Evolutionary conservation across 2,797 vertebrate genomes (phyloP).

Genomic region (Sciaenops ocellatus): DNA sequence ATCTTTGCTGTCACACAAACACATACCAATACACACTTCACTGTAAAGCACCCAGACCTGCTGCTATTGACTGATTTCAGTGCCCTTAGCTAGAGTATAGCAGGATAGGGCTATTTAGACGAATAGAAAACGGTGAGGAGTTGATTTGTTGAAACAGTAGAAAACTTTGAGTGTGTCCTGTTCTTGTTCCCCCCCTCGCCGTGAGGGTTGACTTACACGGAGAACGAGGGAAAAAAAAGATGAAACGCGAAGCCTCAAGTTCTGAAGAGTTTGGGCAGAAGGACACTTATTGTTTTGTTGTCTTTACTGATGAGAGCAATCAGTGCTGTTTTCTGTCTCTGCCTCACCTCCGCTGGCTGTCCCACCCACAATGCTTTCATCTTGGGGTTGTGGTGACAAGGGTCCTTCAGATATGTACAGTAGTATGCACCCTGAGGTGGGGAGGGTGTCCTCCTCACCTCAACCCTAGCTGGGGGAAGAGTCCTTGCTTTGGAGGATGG

Average conservation of each 20-base stretch:
- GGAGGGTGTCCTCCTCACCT: constrained; percentile 86
- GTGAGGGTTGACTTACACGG: background rate
- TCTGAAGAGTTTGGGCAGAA: constrained; percentile 71
- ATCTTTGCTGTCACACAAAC: constrained; percentile 59
- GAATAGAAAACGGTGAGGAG: constrained; percentile 57
- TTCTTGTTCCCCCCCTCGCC: background rate
- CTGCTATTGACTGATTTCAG: constrained; percentile 80
- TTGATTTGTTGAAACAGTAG: constrained; percentile 61
- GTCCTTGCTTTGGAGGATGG: constrained; percentile 81
- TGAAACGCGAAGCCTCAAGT: constrained; percentile 58
- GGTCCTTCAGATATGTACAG: constrained; percentile 81
- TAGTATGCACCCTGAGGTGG: constrained; percentile 86
- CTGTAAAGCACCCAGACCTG: constrained; percentile 78
- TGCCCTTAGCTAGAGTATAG: constrained; percentile 74
- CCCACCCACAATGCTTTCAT: constrained; percentile 76
- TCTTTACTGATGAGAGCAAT: constrained; percentile 75
- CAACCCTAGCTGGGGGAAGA: constrained; percentile 79
- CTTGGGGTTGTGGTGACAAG: constrained; percentile 66
- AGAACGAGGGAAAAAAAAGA: constrained; percentile 44
- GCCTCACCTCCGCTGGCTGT: constrained; percentile 73
- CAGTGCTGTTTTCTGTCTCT: constrained; percentile 75
- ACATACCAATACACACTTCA: constrained; percentile 64
- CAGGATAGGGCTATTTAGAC: constrained; percentile 69
- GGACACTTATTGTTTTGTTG: constrained; percentile 75
- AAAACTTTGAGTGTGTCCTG: constrained; percentile 50